Conservation (phyloP, 1,140 invertebrate genomes). For the Drosophila punjabiensis region DNA sequence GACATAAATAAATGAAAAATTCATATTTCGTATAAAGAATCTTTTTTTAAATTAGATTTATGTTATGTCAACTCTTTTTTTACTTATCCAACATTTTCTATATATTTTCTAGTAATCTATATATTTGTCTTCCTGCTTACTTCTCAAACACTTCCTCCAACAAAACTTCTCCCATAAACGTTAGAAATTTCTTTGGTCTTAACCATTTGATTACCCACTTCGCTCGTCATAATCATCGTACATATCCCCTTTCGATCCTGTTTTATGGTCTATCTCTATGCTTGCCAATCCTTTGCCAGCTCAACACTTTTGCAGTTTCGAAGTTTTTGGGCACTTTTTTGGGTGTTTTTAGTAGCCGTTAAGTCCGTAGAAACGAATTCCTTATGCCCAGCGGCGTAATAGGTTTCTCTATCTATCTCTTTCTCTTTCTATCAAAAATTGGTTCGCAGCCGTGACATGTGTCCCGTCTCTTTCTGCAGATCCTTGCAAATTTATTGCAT, state of each 20-base stretch:
- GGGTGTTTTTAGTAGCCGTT: slow-evolving; percentile 55
- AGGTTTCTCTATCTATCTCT: slow-evolving; percentile 19
- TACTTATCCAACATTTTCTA: neutral
- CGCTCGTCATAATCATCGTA: slow-evolving; percentile 44
- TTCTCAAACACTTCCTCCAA: neutral
- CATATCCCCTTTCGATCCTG: slow-evolving; percentile 9
- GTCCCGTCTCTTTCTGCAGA: slow-evolving; percentile 2
- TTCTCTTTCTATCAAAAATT: slow-evolving; percentile 2
- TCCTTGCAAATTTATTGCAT: slow-evolving; percentile 68
- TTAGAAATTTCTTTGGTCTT: neutral
- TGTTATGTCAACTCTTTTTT: too few relatives aligned
- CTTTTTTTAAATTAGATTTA: too few relatives aligned
- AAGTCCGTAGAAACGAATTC: slow-evolving; percentile 44
- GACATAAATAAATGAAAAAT: neutral
- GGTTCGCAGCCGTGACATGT: slow-evolving; percentile 13
- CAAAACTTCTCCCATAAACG: slow-evolving; percentile 16
- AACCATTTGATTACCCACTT: slow-evolving; percentile 45
- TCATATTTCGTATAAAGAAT: too few relatives aligned
- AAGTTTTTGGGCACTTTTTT: slow-evolving; percentile 21
- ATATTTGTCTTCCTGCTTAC: neutral
- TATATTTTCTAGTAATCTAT: neutral
- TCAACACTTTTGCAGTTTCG: slow-evolving; percentile 52
- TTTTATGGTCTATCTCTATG: slow-evolving; percentile 27
- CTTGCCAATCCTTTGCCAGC: slow-evolving; percentile 39
- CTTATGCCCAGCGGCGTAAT: slow-evolving; percentile 40